phyloP scores from a whole-genome alignment of 2,888 invertebrate genomes.

The Scaptomyza reducta region DNA sequence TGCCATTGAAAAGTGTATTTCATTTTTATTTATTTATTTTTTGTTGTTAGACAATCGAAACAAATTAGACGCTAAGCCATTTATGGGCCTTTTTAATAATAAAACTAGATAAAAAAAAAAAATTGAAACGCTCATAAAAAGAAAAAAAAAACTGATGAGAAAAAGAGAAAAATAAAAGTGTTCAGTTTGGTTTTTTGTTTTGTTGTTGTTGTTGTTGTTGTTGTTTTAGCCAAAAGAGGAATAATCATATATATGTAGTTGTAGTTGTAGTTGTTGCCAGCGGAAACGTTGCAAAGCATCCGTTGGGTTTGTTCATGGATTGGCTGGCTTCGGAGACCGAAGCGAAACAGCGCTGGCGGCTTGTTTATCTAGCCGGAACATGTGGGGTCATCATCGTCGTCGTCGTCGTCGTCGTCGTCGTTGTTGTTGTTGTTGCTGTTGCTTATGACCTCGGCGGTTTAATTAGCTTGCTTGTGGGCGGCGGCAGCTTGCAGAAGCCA shows the following conservation, averaged over 20 bases:
- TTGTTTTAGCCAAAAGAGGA: no score
- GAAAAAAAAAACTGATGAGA: conserved; percentile 22
- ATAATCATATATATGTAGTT: conserved; percentile 9
- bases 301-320: conserved; percentile 20
- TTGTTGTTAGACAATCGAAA: conserved; percentile 75
- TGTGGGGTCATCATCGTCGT: conserved; percentile 46
- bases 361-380: conserved; percentile 52
- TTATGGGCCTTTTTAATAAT: conserved; percentile 72
- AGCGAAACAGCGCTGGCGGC: conserved; percentile 6
- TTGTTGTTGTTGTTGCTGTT: conserved; percentile 16
- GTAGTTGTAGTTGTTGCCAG: conserved; percentile 48
- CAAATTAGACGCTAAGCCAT: conserved; percentile 74
- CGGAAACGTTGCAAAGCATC: conserved; percentile 64
- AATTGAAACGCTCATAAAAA: conserved; percentile 20
- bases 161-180: conserved; percentile 26
- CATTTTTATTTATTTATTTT: conserved; percentile 48
- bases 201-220: conserved; percentile 36
- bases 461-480: conserved; percentile 91
- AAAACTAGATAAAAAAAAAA: conserved; percentile 58
- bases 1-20: conserved; percentile 68
- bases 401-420: conserved; percentile 1
- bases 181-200: conserved; percentile 16
- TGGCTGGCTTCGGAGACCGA: no score
- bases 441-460: conserved; percentile 86
- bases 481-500: conserved; percentile 92